Evolutionary conservation across 2,888 invertebrate genomes (phyloP).

Genomic region (Diarsia brunnea): DNA sequence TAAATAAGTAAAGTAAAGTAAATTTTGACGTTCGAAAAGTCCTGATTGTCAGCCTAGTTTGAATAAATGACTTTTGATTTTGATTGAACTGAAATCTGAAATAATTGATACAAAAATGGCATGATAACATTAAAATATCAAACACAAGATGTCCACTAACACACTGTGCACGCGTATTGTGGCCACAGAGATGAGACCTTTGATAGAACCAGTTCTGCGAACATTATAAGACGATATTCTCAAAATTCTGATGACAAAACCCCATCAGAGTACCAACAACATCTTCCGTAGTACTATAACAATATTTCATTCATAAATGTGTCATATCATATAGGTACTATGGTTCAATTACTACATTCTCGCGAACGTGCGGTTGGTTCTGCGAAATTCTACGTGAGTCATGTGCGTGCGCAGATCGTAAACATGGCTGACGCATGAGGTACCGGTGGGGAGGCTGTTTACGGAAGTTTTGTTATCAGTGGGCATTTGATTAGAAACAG

Average conservation of each 20-base stretch:
- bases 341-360: not conserved
- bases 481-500: not conserved
- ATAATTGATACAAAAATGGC: too few species aligned
- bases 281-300: constrained; percentile 4
- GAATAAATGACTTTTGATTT: too few species aligned
- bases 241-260: constrained; percentile 1
- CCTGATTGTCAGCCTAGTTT: too few species aligned
- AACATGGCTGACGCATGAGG: constrained; percentile 2
- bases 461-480: constrained; percentile 9
- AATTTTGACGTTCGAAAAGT: too few species aligned
- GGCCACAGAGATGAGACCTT: too few species aligned
- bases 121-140: too few species aligned
- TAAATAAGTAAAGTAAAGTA: too few species aligned
- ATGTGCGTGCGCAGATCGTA: constrained; percentile 1
- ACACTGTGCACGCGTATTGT: too few species aligned
- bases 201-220: too few species aligned
- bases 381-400: not conserved
- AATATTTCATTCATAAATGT: constrained; percentile 3
- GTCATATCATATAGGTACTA: not conserved
- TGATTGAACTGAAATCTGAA: too few species aligned
- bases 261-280: not conserved
- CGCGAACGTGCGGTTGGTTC: constrained; percentile 2
- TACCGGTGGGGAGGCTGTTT: constrained; percentile 14
- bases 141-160: too few species aligned
- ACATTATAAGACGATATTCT: not conserved